Percentiles rank a stretch among this genome's conserved stretches.
Evolutionary conservation across 2,888 invertebrate species (phyloP).

Genomic region (Slavum lentiscoides): DNA sequence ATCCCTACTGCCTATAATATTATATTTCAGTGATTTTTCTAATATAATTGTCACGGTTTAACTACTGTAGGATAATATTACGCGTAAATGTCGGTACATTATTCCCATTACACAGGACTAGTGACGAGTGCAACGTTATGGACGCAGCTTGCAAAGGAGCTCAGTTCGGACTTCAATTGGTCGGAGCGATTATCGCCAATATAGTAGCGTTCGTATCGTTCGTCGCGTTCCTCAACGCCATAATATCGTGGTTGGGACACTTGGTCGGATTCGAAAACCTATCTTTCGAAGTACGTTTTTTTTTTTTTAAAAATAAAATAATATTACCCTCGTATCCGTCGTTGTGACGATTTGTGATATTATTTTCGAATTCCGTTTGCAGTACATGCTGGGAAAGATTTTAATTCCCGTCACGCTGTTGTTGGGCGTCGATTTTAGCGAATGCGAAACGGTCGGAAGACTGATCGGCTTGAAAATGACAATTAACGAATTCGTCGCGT

Average conservation of each 20-base stretch:
- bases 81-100: neutral
- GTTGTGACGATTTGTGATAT: neutral
- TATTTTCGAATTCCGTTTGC: slow-evolving; percentile 22
- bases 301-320: neutral
- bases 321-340: neutral
- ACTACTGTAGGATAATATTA: neutral
- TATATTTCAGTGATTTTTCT: too few species aligned
- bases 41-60: too few species aligned
- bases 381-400: slow-evolving; percentile 81
- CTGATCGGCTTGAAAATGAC: slow-evolving; percentile 88
- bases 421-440: slow-evolving; percentile 71
- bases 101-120: slow-evolving; percentile 59
- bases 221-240: slow-evolving; percentile 79
- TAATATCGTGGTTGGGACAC: slow-evolving; percentile 78
- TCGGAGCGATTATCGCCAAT: slow-evolving; percentile 87
- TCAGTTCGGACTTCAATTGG: slow-evolving; percentile 74
- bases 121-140: slow-evolving; percentile 79
- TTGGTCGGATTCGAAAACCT: slow-evolving; percentile 70
- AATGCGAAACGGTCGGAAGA: slow-evolving; percentile 76
- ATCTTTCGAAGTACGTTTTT: slow-evolving; percentile 62
- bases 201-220: slow-evolving; percentile 89
- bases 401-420: slow-evolving; percentile 89
- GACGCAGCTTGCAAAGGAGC: slow-evolving; percentile 94
- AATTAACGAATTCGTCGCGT: slow-evolving; percentile 92
- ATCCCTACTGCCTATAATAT: too few species aligned